Base-by-base conservation (phyloP, 2,113 vertebrate genomes). In the Centropus bengalensis region DNA sequence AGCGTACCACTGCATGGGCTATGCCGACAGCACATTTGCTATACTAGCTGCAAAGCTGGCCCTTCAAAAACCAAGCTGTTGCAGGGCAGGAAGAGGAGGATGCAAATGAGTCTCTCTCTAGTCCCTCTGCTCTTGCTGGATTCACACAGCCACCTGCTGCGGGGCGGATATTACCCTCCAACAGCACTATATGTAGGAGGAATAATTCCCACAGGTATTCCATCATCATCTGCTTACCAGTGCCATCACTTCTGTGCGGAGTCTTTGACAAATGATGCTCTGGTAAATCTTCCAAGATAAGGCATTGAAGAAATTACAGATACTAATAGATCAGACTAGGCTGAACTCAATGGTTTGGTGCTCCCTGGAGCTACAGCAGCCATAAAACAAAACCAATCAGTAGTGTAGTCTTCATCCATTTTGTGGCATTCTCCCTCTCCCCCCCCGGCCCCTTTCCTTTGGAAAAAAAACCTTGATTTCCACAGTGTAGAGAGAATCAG, bases 391-490 rank as follows among this genome's bases (percentile, higher is more conserved):
- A 82, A 32, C 14, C 9, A 75, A 32, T 0, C 1, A 76, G 27
- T 11, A 83, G 10, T 1, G 0, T 3, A 36, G 63, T 24, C 38
- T 89, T 83, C 27, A 42, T 73, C 54, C 24, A 16, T 66, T 68
- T 88, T 8, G 12, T 60, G 55, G 62, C 19, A 62, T 23, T 47
- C 0, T 30, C 36, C 36, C 36, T 59, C 83, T 62, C 4, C 9
- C 2, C 5, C 1, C 6, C 7, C 14, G 4, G 8, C 2, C 5
- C 1, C 6, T 8, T 13, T 44, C 32, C 16, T 82, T 47, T 36
- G 4, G 19, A 62, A 63, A 81, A 40, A 4, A 2, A 13, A 16
- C 28, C 71, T 26, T 2, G 7, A 63, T 66, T 84, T 78, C 14
- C 33, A 59, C 20, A 59, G 63, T 12, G 60, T 27, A n/a, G 4